Percentiles rank a stretch among this genome's conserved stretches.
Conservation (phyloP, 2,888 invertebrate genomes). For the Brenthis hecate region DNA sequence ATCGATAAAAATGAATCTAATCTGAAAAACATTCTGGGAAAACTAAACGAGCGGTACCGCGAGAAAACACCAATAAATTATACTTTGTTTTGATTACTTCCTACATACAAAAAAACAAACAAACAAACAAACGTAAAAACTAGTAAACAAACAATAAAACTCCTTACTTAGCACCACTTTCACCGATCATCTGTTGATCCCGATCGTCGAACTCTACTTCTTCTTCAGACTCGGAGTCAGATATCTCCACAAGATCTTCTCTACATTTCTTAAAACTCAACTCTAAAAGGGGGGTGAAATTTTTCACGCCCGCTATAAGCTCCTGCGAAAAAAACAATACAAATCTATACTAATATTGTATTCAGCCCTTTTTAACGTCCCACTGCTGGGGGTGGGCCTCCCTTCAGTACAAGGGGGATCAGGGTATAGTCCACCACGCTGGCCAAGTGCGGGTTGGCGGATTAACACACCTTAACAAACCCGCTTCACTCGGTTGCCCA, state of each 20-base stretch:
- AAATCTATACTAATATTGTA: too few relatives aligned
- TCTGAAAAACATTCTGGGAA: too few relatives aligned
- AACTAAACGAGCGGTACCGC: too few relatives aligned
- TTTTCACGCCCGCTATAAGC: conserved; percentile 58
- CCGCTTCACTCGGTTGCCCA: too few relatives aligned
- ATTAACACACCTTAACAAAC: too few relatives aligned
- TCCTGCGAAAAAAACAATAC: conserved; percentile 46
- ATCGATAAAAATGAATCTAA: too few relatives aligned
- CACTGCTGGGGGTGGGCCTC: too few relatives aligned
- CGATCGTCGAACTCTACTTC: conserved; percentile 45
- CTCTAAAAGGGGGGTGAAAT: conserved; percentile 55
- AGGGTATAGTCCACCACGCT: too few relatives aligned
- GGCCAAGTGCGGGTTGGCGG: too few relatives aligned
- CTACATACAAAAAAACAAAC: not conserved
- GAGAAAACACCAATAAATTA: not conserved
- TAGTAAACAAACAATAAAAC: not conserved
- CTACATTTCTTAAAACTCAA: conserved; percentile 50
- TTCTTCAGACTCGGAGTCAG: conserved; percentile 74
- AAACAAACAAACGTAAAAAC: not conserved
- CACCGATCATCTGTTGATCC: conserved; percentile 50
- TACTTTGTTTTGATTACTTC: too few relatives aligned
- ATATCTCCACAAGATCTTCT: conserved; percentile 69
- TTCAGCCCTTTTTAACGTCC: too few relatives aligned
- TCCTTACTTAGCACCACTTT: conserved; percentile 56
- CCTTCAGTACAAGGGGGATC: too few relatives aligned